Evolutionary conservation across 2,113 vertebrate genomes (phyloP).

Genomic region (Pardalotus punctatus): DNA sequence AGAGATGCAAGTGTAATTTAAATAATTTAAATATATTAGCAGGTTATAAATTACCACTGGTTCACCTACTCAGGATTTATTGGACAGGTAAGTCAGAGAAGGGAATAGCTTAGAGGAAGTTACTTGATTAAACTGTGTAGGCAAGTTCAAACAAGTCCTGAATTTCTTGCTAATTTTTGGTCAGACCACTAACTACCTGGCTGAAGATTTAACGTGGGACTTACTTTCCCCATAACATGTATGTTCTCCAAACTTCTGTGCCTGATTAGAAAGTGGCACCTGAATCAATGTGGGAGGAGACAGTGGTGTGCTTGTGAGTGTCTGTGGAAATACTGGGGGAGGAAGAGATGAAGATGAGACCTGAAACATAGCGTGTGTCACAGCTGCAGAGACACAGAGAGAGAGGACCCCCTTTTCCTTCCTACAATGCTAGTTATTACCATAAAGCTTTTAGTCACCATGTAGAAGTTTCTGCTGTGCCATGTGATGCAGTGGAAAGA

Average conservation of each 20-base stretch:
- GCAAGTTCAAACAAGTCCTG: not conserved
- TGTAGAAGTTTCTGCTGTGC: slow-evolving; percentile 13
- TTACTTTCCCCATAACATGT: not conserved
- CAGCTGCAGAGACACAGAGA: not conserved
- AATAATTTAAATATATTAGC: not conserved
- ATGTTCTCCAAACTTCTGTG: not conserved
- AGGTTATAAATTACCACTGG: not conserved
- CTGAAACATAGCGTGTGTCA: not conserved
- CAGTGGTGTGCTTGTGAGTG: not conserved
- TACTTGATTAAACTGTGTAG: not conserved
- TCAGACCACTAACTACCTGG: not conserved
- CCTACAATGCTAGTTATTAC: not conserved
- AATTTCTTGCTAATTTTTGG: not conserved
- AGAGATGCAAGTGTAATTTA: not conserved
- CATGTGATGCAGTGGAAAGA: not conserved
- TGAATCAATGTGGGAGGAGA: not conserved
- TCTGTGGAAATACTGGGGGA: not conserved
- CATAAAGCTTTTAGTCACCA: not conserved
- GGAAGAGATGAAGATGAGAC: not conserved
- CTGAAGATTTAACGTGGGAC: not conserved
- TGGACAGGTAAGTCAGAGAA: not conserved
- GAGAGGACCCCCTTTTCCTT: not conserved
- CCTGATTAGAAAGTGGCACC: not conserved
- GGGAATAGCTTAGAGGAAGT: not conserved
- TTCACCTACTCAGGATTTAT: not conserved